Conservation (phyloP, 2,888 invertebrate species). For the Ypsolopha scabrella region DNA sequence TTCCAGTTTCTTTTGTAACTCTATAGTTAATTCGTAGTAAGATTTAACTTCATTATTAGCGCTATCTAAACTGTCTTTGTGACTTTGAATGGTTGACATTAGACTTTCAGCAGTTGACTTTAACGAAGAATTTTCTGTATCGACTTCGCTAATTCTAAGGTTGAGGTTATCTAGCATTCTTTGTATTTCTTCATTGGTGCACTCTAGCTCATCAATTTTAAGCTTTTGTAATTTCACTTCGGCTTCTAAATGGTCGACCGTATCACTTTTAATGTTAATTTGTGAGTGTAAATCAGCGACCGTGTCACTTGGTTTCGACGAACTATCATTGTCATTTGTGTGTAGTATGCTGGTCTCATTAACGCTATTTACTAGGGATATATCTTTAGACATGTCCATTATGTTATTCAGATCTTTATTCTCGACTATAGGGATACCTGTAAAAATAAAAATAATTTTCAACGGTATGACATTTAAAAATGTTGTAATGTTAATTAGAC, state of each 20-base stretch:
- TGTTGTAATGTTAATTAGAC: no score
- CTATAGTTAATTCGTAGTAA: slow-evolving; percentile 36
- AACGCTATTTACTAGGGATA: slow-evolving; percentile 43
- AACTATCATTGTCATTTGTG: slow-evolving; percentile 19
- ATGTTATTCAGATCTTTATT: slow-evolving; percentile 29
- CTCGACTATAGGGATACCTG: slow-evolving; percentile 20
- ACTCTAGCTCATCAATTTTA: slow-evolving; percentile 35
- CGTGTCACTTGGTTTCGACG: slow-evolving; percentile 20
- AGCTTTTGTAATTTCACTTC: slow-evolving; percentile 29
- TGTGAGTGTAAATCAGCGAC: slow-evolving; percentile 26
- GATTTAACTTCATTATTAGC: slow-evolving; percentile 37
- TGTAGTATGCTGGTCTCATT: slow-evolving; percentile 30
- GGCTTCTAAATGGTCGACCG: slow-evolving; percentile 33
- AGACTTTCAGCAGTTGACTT: slow-evolving; percentile 36
- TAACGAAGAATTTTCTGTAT: slow-evolving; percentile 36
- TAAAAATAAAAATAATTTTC: slow-evolving; percentile 16
- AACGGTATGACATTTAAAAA: no score
- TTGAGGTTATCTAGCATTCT: slow-evolving; percentile 25
- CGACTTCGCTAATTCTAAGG: slow-evolving; percentile 25
- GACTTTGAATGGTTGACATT: slow-evolving; percentile 35
- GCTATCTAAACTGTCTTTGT: slow-evolving; percentile 28
- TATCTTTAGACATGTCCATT: slow-evolving; percentile 44
- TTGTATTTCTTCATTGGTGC: slow-evolving; percentile 28
- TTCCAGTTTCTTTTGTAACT: slow-evolving; percentile 36
- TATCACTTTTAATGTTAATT: slow-evolving; percentile 27